Percentiles rank a stretch among this genome's conserved stretches.
These are phyloP conservation scores for Sylvilagus floridanus DNA, from an alignment of 2,797 vertebrate species.

Conservation along the genomic window DNA sequence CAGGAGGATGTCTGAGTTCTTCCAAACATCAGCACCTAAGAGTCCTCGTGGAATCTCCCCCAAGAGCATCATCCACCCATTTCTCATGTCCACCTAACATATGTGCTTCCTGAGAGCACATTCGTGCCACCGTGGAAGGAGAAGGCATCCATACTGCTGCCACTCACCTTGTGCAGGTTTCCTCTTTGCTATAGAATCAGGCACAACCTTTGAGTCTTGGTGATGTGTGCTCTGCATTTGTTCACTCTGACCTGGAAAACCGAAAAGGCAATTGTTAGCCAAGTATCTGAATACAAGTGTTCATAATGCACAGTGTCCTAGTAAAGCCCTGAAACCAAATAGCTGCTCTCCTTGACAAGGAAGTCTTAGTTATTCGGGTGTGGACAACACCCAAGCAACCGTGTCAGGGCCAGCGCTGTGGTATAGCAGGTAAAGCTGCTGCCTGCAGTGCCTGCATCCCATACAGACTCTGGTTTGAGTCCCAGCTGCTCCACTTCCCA, in stretches of 20 bases:
- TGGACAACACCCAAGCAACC: neutral
- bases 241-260: neutral
- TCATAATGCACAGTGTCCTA: neutral
- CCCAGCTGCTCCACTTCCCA: too few relatives aligned
- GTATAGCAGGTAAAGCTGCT: too few relatives aligned
- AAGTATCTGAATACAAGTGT: neutral
- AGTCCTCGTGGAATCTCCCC: too few relatives aligned
- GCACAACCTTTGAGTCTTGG: neutral
- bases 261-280: neutral
- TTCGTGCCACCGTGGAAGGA: neutral
- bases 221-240: accelerated
- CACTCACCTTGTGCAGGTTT: neutral
- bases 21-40: neutral
- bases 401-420: neutral
- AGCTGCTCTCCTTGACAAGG: neutral
- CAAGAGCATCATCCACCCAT: neutral
- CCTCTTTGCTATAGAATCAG: neutral
- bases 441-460: too few relatives aligned
- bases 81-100: neutral
- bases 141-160: neutral
- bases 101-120: neutral
- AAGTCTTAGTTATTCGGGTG: neutral
- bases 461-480: too few relatives aligned
- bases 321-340: neutral
- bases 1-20: neutral